Conservation (phyloP, 2,113 vertebrate genomes). For the Gobio gobio region DNA sequence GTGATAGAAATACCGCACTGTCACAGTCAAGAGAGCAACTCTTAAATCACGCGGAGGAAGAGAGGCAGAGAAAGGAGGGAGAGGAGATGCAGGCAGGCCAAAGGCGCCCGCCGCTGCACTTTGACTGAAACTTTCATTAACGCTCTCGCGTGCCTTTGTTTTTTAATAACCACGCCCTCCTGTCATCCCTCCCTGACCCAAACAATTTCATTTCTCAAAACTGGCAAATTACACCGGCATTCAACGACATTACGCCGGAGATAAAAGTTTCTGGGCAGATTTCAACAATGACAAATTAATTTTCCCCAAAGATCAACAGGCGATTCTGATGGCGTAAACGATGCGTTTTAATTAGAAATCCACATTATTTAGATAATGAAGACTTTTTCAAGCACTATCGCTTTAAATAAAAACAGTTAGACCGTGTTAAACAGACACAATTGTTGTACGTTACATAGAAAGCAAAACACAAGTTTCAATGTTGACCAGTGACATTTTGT, state of each 20-base stretch:
- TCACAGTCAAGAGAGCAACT: conserved; percentile 91
- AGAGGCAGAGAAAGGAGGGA: conserved; percentile 53
- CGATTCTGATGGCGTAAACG: conserved; percentile 34
- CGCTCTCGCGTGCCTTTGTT: conserved; percentile 49
- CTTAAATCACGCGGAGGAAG: conserved; percentile 87
- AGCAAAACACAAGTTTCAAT: background rate
- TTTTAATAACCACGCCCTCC: conserved; percentile 39
- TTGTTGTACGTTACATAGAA: background rate
- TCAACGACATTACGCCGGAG: background rate
- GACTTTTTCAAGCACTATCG: background rate
- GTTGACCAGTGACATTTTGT: background rate
- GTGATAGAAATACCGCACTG: conserved; percentile 97
- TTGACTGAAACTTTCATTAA: conserved; percentile 61
- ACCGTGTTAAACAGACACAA: background rate
- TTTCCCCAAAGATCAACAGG: conserved; percentile 54
- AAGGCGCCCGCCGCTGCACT: conserved; percentile 52
- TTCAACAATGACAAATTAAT: conserved; percentile 35
- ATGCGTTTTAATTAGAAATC: background rate
- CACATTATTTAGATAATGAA: background rate
- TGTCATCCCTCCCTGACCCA: background rate
- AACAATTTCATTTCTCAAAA: conserved; percentile 36
- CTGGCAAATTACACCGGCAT: background rate
- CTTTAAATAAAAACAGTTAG: background rate
- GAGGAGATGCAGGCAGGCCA: conserved; percentile 53
- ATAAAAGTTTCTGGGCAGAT: conserved; percentile 24